Evolutionary conservation across 2,797 vertebrate species (phyloP).

Genomic region (Sparidentex hasta): DNA sequence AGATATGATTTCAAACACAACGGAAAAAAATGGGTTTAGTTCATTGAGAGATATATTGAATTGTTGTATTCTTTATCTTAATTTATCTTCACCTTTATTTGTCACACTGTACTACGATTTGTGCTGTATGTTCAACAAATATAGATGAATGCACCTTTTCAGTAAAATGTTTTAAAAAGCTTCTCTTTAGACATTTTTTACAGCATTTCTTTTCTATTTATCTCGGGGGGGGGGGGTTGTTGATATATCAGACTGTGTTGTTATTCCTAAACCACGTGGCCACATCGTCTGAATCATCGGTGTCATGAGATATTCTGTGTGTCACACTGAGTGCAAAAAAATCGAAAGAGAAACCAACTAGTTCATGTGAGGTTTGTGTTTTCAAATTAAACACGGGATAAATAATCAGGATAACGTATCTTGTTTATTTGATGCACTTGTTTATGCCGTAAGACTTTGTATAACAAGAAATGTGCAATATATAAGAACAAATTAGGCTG

Average conservation of each 20-base stretch:
- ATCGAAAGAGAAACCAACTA: constrained; percentile 55
- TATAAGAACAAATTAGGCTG: too few species aligned
- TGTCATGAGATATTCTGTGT: constrained; percentile 63
- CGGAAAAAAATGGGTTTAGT: background rate
- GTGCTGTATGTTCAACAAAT: too few species aligned
- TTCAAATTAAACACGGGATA: constrained; percentile 1
- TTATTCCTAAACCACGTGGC: background rate
- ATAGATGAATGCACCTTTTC: too few species aligned
- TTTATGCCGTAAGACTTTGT: background rate
- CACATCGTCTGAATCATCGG: constrained; percentile 12
- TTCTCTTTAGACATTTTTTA: background rate
- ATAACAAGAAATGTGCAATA: too few species aligned
- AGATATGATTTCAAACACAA: background rate
- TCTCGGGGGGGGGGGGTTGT: background rate
- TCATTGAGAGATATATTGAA: background rate
- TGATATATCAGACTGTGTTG: background rate
- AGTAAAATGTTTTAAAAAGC: too few species aligned
- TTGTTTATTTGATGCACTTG: background rate
- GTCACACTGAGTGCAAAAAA: constrained; percentile 22
- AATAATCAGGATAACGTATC: background rate
- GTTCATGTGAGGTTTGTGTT: background rate
- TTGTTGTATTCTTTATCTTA: background rate
- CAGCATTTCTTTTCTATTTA: background rate
- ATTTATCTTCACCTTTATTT: background rate
- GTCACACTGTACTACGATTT: background rate